Evolutionary conservation across 2,888 invertebrate species (phyloP).

Genomic region (Alentia gelatinosa): DNA sequence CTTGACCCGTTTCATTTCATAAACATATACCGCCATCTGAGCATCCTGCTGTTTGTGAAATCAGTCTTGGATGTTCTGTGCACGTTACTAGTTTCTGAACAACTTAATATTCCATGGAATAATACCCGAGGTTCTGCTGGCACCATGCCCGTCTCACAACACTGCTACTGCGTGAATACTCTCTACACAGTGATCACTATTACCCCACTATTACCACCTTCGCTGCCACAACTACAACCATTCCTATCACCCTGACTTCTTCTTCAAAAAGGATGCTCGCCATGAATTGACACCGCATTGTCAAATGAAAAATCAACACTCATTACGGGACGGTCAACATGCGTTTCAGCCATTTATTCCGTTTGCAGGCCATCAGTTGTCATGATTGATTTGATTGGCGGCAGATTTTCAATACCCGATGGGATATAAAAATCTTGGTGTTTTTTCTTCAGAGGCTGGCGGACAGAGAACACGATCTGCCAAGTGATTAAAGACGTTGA

Average conservation of each 20-base stretch:
- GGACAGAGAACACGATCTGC: not conserved
- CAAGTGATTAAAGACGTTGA: no score
- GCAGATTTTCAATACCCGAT: constrained; percentile 3
- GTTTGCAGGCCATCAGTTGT: not conserved
- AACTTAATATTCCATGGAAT: no score
- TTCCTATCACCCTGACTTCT: not conserved
- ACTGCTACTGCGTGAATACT: no score
- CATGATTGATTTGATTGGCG: constrained; percentile 12
- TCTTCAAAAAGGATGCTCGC: not conserved
- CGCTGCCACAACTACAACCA: not conserved
- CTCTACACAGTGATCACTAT: no score
- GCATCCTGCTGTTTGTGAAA: no score
- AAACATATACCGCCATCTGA: no score
- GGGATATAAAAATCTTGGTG: not conserved
- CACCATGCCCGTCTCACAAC: no score
- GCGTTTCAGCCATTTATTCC: not conserved
- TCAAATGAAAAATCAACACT: constrained; percentile 22
- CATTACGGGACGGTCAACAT: constrained; percentile 22
- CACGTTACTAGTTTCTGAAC: no score
- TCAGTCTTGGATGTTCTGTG: no score
- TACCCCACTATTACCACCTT: not conserved
- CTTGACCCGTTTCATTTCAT: no score
- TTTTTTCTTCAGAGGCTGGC: not conserved
- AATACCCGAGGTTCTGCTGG: no score
- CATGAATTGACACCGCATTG: not conserved